phyloP scores from a whole-genome alignment of 2,113 vertebrate genomes.

The Thinocorus orbignyianus region DNA sequence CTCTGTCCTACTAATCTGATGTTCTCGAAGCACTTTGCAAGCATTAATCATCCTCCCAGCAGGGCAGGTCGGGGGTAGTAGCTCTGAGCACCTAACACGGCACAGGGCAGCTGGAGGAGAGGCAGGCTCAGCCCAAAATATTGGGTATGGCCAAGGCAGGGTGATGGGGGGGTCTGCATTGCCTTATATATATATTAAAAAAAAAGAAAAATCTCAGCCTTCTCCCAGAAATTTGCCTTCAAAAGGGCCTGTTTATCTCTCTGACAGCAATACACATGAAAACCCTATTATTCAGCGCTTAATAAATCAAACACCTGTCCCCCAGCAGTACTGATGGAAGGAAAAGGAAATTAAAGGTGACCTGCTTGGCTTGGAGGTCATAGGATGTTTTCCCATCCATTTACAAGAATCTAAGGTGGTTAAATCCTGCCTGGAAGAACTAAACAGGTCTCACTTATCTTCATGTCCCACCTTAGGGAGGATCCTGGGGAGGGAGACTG shows the following conservation, averaged over 20 bases:
- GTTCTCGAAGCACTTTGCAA: slow-evolving; percentile 60
- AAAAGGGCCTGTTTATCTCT: slow-evolving; percentile 25
- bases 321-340: not conserved
- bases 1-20: slow-evolving; percentile 64
- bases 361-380: slow-evolving; percentile 31
- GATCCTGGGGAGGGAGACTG: not conserved
- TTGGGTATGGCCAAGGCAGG: not conserved
- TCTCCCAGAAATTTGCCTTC: not conserved
- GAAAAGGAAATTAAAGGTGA: slow-evolving; percentile 56
- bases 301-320: slow-evolving; percentile 48
- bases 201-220: not conserved
- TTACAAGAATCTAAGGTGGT: slow-evolving; percentile 18
- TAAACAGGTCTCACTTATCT: not conserved
- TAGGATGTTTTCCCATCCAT: not conserved
- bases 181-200: not conserved
- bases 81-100: not conserved
- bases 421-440: slow-evolving; percentile 11
- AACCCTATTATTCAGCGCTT: not conserved
- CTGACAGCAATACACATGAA: slow-evolving; percentile 13
- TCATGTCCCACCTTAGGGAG: not conserved
- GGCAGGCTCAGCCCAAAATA: fast-evolving
- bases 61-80: not conserved
- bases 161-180: not conserved
- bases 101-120: not conserved
- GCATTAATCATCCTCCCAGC: slow-evolving; percentile 42